A percentile compares a stretch with the other conserved stretches of the same genome.
These are phyloP conservation scores for Lepidurus packardi DNA, from an alignment of 1,140 invertebrate species.

Conservation along the genomic window DNA sequence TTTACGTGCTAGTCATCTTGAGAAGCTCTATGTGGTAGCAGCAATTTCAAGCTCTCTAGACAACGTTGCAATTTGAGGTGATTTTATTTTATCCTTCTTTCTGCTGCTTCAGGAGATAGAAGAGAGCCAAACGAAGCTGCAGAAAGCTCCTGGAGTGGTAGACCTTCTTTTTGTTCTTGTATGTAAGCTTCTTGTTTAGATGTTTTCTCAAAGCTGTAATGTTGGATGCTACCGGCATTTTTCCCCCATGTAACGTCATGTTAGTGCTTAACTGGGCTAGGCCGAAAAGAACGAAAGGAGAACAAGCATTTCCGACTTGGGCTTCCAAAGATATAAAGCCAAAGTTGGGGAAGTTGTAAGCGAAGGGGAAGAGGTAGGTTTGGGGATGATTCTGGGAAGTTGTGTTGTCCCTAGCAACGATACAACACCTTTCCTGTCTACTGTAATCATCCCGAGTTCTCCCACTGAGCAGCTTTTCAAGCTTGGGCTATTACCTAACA, in stretches of 20 bases:
- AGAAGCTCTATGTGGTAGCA: neutral
- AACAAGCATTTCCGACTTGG: neutral
- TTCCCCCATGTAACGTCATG: neutral
- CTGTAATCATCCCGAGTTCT: neutral
- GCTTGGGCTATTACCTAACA: neutral
- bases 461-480: neutral
- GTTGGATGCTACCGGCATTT: neutral
- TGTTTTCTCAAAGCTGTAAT: too few species aligned
- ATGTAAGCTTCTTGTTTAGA: neutral
- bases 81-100: neutral
- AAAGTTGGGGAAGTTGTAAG: too few species aligned
- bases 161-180: neutral
- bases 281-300: neutral
- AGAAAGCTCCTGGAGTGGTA: too few species aligned
- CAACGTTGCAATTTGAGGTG: neutral
- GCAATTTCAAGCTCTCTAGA: neutral
- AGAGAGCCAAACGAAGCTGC: too few species aligned
- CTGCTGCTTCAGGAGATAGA: too few species aligned
- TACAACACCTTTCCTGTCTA: slow-evolving; percentile 8
- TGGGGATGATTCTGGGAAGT: neutral
- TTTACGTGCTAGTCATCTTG: neutral
- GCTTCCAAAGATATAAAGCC: neutral
- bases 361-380: neutral
- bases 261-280: neutral
- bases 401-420: neutral